These are phyloP conservation scores for Drosophila cyrtoloma DNA, from an alignment of 2,888 invertebrate genomes.

Conservation along the genomic window DNA sequence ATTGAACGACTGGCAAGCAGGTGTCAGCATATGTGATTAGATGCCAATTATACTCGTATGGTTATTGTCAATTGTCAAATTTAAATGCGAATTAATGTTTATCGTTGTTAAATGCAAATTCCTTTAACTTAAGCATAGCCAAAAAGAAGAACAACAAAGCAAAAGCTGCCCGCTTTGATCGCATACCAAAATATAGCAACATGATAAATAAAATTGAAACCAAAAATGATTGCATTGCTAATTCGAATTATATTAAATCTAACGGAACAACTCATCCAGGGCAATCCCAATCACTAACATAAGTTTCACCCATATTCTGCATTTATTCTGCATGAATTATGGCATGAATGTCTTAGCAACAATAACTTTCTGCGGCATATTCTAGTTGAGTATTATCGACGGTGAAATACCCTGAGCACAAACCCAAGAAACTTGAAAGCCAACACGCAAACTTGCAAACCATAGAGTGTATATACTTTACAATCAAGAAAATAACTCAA, in stretches of 20 bases:
- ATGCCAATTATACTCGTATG: conserved; percentile 25
- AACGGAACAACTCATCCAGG: conserved; percentile 3
- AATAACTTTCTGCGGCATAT: background rate
- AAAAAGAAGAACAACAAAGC: conserved; percentile 27
- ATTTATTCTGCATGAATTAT: background rate
- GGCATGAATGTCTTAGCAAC: background rate
- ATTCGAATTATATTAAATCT: conserved; percentile 33
- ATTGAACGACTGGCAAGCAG: conserved; percentile 27
- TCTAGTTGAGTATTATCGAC: background rate
- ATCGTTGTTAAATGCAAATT: conserved; percentile 49
- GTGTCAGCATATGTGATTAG: conserved; percentile 31
- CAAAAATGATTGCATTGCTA: conserved; percentile 32
- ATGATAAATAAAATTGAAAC: conserved; percentile 50
- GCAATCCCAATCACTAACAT: background rate
- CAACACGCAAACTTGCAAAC: background rate
- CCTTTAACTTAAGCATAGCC: conserved; percentile 25
- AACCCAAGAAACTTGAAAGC: background rate
- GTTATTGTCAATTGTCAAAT: conserved; percentile 29
- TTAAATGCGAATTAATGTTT: conserved; percentile 35
- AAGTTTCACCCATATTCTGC: conserved; percentile 2
- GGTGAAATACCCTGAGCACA: background rate
- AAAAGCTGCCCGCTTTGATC: conserved; percentile 32
- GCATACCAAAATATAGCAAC: conserved; percentile 48
- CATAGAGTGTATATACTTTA: background rate
- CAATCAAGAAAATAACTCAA: background rate